Percentiles rank a stretch among this genome's conserved stretches.
These are phyloP conservation scores for Protaetia brevitarsis DNA, from an alignment of 1,140 invertebrate species.

Conservation along the genomic window DNA sequence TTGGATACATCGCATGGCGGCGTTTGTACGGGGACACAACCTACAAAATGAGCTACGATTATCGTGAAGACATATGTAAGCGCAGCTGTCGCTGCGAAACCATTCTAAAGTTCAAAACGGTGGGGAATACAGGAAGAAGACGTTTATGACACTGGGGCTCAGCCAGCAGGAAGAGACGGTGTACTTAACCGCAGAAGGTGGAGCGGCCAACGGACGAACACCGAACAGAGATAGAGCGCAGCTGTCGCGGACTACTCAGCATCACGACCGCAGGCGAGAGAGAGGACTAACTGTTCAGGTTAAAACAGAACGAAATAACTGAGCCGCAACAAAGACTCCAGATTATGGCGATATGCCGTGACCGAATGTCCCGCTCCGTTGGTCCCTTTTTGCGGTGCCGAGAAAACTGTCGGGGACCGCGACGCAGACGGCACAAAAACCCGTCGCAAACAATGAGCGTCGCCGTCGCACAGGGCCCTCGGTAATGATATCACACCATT, in stretches of 20 bases:
- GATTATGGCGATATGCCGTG: constrained; percentile 38
- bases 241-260: background rate
- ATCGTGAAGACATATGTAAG: background rate
- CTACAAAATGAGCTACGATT: background rate
- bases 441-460: constrained; percentile 27
- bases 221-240: background rate
- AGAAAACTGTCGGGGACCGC: background rate
- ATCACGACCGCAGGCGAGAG: background rate
- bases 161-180: background rate
- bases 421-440: constrained; percentile 27
- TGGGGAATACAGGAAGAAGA: background rate
- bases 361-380: constrained; percentile 30
- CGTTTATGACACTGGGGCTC: background rate
- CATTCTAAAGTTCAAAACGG: background rate
- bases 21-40: too few species aligned
- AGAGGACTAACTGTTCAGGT: constrained; percentile 19
- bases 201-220: background rate
- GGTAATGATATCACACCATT: constrained; percentile 23
- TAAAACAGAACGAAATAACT: constrained; percentile 9
- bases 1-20: too few species aligned
- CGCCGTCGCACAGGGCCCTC: constrained; percentile 1
- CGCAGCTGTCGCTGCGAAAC: background rate
- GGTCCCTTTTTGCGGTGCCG: constrained; percentile 24
- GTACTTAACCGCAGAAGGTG: background rate
- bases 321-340: constrained; percentile 35